These are phyloP conservation scores for Hyles vespertilio DNA, from an alignment of 1,140 invertebrate genomes.

Conservation along the genomic window DNA sequence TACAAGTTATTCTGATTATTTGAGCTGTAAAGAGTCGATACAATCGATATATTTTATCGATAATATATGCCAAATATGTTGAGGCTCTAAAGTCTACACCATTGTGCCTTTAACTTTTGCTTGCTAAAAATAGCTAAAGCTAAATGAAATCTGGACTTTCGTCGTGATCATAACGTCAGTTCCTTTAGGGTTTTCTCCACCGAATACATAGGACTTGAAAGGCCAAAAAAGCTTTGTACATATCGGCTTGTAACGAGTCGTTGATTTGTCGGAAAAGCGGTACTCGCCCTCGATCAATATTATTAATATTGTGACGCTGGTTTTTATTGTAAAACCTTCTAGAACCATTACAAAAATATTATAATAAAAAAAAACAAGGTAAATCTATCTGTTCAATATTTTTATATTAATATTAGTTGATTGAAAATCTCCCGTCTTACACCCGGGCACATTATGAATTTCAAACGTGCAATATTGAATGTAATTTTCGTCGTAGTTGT, in stretches of 20 bases:
- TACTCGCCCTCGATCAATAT: background rate
- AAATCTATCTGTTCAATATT: too few species aligned
- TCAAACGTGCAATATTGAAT: slow-evolving; percentile 42
- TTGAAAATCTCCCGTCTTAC: background rate
- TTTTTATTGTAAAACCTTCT: too few species aligned
- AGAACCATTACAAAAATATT: background rate
- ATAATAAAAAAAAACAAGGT: too few species aligned
- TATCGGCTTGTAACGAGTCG: slow-evolving; percentile 27
- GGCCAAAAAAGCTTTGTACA: slow-evolving; percentile 69
- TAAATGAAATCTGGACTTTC: too few species aligned
- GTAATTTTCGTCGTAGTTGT: slow-evolving; percentile 15
- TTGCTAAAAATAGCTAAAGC: too few species aligned
- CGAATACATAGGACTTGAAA: slow-evolving; percentile 56
- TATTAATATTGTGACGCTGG: background rate
- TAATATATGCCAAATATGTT: too few species aligned
- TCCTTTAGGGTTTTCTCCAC: slow-evolving; percentile 36
- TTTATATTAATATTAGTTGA: too few species aligned
- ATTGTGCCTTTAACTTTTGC: too few species aligned
- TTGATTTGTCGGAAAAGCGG: slow-evolving; percentile 12
- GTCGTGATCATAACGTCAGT: background rate
- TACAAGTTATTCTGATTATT: too few species aligned
- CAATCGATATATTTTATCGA: too few species aligned
- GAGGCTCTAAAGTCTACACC: too few species aligned
- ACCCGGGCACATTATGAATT: slow-evolving; percentile 24
- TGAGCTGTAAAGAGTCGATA: too few species aligned